Percentiles rank a stretch among this genome's conserved stretches.
Conservation (phyloP, 2,113 vertebrate genomes). For the Amphilophus citrinellus region DNA sequence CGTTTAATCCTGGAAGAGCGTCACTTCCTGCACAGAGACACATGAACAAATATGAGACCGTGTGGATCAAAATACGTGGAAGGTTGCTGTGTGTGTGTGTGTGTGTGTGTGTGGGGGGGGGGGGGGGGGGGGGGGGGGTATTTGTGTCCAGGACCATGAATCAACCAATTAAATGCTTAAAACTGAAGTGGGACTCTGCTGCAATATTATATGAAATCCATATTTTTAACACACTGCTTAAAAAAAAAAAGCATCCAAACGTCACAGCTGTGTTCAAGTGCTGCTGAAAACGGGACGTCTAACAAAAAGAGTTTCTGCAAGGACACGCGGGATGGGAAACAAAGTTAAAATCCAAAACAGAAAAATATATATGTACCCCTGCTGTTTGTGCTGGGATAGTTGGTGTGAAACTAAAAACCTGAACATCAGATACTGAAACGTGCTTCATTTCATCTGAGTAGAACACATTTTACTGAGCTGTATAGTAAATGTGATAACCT, state of each 20-base stretch:
- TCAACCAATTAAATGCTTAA: background rate
- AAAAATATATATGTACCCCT: too few relatives aligned
- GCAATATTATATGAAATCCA: too few relatives aligned
- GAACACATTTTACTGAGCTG: background rate
- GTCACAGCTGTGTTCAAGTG: background rate
- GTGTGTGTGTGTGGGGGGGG: too few relatives aligned
- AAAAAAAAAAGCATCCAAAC: background rate
- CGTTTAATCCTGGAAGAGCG: background rate
- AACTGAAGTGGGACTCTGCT: background rate
- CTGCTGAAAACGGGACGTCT: too few relatives aligned
- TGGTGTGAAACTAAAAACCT: background rate
- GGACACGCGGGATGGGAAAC: too few relatives aligned
- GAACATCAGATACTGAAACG: background rate
- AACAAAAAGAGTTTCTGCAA: too few relatives aligned
- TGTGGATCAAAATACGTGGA: background rate
- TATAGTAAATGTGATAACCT: background rate
- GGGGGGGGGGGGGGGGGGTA: background rate
- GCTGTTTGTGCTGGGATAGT: background rate
- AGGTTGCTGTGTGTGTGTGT: background rate
- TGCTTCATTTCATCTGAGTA: background rate
- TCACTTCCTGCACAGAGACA: too few relatives aligned
- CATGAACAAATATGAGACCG: background rate
- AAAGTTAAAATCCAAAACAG: too few relatives aligned
- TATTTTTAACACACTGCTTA: too few relatives aligned
- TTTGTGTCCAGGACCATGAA: accelerated